Evolutionary conservation across 2,797 vertebrate species (phyloP).

Genomic region (Leucoraja ocellata): DNA sequence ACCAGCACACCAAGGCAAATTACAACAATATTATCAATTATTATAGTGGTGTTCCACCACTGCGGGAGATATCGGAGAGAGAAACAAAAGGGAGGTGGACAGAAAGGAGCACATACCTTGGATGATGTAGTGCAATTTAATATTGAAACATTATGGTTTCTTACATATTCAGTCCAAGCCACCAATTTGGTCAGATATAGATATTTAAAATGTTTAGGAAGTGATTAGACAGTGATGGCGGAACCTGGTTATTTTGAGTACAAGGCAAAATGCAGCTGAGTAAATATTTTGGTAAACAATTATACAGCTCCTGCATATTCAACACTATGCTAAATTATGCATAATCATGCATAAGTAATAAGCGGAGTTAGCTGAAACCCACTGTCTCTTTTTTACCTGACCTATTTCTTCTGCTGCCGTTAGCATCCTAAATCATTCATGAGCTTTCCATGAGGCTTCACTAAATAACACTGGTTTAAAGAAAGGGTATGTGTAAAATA

Average conservation of each 20-base stretch:
- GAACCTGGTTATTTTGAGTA: slow-evolving; percentile 69
- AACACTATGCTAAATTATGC: slow-evolving; percentile 77
- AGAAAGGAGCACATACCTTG: not conserved
- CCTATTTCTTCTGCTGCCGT: slow-evolving; percentile 78
- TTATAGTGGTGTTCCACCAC: not conserved
- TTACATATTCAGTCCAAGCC: not conserved
- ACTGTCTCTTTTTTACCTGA: slow-evolving; percentile 63
- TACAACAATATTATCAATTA: not conserved
- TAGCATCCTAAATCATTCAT: slow-evolving; percentile 78
- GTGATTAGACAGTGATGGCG: slow-evolving; percentile 66
- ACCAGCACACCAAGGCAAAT: not conserved
- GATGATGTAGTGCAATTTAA: not conserved
- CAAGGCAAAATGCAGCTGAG: slow-evolving; percentile 69
- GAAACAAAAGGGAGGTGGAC: too few relatives aligned
- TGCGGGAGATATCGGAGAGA: not conserved
- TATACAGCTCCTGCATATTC: slow-evolving; percentile 74
- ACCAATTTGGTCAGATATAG: not conserved
- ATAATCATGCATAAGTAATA: slow-evolving; percentile 80
- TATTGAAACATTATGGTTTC: not conserved
- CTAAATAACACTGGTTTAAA: slow-evolving; percentile 62
- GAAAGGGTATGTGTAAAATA: slow-evolving; percentile 67
- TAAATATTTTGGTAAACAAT: slow-evolving; percentile 81
- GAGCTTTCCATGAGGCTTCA: slow-evolving; percentile 74
- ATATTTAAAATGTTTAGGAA: slow-evolving; percentile 46
- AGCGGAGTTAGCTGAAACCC: slow-evolving; percentile 75